A percentile compares a stretch with the other conserved stretches of the same genome.
Conservation (phyloP, 2,113 vertebrate species). For the Phrynocephalus versicolor region DNA sequence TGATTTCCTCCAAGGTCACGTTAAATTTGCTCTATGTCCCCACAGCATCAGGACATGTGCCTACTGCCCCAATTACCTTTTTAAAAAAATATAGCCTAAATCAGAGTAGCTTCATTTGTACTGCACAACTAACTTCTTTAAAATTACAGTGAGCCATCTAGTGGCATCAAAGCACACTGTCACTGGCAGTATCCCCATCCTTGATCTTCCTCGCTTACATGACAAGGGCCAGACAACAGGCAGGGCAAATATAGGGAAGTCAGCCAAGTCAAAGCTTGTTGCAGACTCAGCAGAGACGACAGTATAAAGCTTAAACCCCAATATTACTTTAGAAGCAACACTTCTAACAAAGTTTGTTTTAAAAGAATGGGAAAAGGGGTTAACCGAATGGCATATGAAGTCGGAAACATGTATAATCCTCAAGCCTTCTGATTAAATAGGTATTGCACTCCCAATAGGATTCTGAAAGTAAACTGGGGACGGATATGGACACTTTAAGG, state of each 20-base stretch:
- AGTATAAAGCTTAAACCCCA: not conserved
- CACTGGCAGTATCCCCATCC: rapidly evolving
- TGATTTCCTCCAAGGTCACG: not conserved
- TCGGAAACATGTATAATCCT: not conserved
- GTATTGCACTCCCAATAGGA: conserved; percentile 23
- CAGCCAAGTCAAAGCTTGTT: not conserved
- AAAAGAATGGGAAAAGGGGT: no score
- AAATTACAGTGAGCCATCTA: conserved; percentile 12
- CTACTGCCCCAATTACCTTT: not conserved
- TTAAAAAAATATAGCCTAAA: not conserved
- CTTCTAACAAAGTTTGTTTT: not conserved
- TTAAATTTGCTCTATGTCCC: not conserved
- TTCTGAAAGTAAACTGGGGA: not conserved
- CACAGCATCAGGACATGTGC: not conserved
- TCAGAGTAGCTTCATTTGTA: not conserved
- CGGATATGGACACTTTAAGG: not conserved
- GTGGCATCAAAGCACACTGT: not conserved
- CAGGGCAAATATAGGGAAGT: not conserved
- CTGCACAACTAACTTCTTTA: not conserved
- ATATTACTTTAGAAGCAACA: not conserved
- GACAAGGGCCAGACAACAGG: not conserved
- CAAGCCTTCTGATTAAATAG: conserved; percentile 31
- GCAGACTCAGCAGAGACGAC: conserved; percentile 1
- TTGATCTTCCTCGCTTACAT: not conserved
- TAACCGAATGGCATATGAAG: conserved; percentile 10